Percentiles rank a stretch among this genome's conserved stretches.
Conservation (phyloP, 1,140 invertebrate genomes). For the Bombus pyrosoma region DNA sequence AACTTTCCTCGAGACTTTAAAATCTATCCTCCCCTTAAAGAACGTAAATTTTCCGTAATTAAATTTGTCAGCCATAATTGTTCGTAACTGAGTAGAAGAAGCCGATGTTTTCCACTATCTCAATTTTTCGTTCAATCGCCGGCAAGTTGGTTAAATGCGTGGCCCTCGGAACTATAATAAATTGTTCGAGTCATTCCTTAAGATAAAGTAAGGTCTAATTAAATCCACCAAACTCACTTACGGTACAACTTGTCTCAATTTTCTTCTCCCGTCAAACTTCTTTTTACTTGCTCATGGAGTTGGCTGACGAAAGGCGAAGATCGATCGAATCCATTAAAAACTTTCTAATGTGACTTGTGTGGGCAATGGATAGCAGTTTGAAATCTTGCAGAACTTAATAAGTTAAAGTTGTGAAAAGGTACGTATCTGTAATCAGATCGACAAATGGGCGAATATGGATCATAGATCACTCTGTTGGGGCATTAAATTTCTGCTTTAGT, state of each 20-base stretch:
- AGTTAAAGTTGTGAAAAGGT: slow-evolving; percentile 6
- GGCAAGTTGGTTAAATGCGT: not conserved
- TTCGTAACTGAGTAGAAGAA: not conserved
- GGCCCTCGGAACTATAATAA: not conserved
- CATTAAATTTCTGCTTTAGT: not conserved
- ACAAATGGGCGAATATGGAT: not conserved
- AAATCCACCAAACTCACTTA: not conserved
- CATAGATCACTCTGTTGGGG: not conserved
- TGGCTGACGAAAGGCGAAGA: not conserved
- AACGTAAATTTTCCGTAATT: not conserved
- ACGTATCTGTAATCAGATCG: not conserved
- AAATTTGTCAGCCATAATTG: slow-evolving; percentile 17
- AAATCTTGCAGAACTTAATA: not conserved
- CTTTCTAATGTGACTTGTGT: not conserved
- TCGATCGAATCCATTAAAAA: slow-evolving; percentile 28
- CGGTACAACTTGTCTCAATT: not conserved
- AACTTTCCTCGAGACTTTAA: not conserved
- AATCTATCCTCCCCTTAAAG: not conserved
- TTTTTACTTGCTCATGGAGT: not conserved
- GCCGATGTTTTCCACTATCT: not conserved
- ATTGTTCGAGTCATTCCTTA: not conserved
- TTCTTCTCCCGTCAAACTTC: not conserved
- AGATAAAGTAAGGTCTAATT: not conserved
- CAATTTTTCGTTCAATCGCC: not conserved
- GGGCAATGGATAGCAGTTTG: not conserved